Evolutionary conservation across 1,140 invertebrate species (phyloP).

Genomic region (Acromyrmex echinatior): DNA sequence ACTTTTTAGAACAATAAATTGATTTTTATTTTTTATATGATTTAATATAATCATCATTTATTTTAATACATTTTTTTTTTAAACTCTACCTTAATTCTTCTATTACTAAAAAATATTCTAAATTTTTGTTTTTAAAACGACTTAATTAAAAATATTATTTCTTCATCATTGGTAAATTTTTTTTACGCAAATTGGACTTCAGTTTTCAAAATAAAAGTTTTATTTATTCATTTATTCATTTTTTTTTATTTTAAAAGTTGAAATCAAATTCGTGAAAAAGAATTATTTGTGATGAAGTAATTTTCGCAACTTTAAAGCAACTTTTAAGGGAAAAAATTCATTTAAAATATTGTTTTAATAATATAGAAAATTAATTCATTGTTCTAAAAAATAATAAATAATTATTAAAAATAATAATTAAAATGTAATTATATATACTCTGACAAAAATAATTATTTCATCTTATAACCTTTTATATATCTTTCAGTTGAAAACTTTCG

Average conservation of each 20-base stretch:
- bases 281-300: neutral
- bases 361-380: neutral
- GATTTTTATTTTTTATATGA: neutral
- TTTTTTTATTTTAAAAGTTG: too few species aligned
- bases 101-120: neutral
- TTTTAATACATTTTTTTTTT: constrained; percentile 6
- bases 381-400: neutral
- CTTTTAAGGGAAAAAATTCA: neutral
- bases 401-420: neutral
- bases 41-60: neutral
- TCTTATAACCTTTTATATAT: neutral
- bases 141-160: neutral
- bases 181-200: neutral
- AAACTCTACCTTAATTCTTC: neutral
- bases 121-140: neutral
- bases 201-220: neutral
- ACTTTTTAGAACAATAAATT: neutral
- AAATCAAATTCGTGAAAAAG: neutral
- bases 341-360: neutral
- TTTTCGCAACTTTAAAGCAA: neutral
- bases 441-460: neutral
- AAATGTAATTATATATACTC: neutral
- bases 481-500: neutral
- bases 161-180: neutral
- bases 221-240: too few species aligned